Percentiles rank a stretch among this genome's conserved stretches.
Conservation (phyloP, 2,888 invertebrate species). For the Dryococelus australis region DNA sequence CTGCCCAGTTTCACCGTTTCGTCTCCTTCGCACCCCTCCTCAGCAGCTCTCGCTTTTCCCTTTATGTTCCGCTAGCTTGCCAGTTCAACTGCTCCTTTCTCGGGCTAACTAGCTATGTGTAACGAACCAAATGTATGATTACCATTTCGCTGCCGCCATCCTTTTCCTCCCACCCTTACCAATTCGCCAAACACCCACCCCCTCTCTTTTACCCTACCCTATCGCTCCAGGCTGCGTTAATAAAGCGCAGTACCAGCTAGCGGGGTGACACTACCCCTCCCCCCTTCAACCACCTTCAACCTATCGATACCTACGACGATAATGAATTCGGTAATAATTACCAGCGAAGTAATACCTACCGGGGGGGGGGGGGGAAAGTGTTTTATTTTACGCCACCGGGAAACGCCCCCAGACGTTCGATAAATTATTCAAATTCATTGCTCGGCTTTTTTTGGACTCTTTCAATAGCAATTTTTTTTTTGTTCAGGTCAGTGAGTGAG, state of each 20-base stretch:
- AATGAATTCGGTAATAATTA: background rate
- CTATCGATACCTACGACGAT: background rate
- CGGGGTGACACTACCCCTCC: background rate
- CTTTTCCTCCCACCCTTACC: background rate
- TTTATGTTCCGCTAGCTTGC: background rate
- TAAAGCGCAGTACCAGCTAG: background rate
- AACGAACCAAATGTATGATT: constrained; percentile 16
- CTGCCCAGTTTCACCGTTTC: background rate
- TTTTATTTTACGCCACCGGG: no score
- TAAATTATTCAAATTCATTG: no score
- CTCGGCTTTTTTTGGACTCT: no score
- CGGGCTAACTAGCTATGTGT: constrained; percentile 10
- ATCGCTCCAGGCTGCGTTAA: background rate
- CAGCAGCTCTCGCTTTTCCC: background rate
- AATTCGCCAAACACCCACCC: background rate
- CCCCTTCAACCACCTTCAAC: background rate
- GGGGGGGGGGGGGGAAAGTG: no score
- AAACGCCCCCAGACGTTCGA: no score
- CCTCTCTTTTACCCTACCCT: background rate
- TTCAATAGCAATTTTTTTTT: no score
- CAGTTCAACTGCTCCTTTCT: background rate
- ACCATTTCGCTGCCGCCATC: background rate
- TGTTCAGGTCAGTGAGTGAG: no score
- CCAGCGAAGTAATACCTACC: background rate
- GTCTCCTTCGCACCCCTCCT: background rate